Evolutionary conservation across 2,113 vertebrate species (phyloP), one percentile per base, ranked within the genome.

Genomic region (Tachysurus vachellii): DNA sequence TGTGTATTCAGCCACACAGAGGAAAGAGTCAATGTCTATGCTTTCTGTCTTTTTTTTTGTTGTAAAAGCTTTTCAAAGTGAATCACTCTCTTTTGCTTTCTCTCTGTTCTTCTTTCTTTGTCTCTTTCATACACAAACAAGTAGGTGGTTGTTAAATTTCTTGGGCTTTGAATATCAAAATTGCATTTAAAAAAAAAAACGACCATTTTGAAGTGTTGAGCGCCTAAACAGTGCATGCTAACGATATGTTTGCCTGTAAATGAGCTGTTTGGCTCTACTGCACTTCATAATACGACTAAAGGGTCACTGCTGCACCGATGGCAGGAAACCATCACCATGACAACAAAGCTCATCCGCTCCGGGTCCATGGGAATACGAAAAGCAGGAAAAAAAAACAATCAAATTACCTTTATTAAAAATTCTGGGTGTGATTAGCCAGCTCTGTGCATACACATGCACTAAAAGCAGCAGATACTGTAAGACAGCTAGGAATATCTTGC

Each of bases 401-500:
- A 89, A 88, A 93, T 94, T 89, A 93, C 87, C 91, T 93, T 94
- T 91, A 90, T 93, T 92, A 91, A 90, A 91, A 92, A 89, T 86
- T 68, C 81, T 88, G 61, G 59, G 70, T 57, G 85, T 85, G 73
- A 87, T 83, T 80, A 85, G 75, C 59, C 16, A 70, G 77, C 80
- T 73, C 89, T 87, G 87, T 82, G 19, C n/a, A 62, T 57, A 61
- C 66, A 28, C 81, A 54, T 85, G 83, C 89, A 85, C 77, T 56
- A 61, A 76, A 79, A 77, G 70, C 82, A 88, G 88, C 87, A 88
- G 81, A 77, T 89, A 83, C 53, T 53, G 14, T 47, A 85, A 54
- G 90, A 47, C 75, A 23, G 66, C 44, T 71, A 71, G 28, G 77
- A 84, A 82, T 89, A 82, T 83, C 56, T 85, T 54, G 64, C 13